A percentile compares a stretch with the other conserved stretches of the same genome.
Evolutionary conservation across 2,888 invertebrate species (phyloP).

Genomic region (Metellina segmentata): DNA sequence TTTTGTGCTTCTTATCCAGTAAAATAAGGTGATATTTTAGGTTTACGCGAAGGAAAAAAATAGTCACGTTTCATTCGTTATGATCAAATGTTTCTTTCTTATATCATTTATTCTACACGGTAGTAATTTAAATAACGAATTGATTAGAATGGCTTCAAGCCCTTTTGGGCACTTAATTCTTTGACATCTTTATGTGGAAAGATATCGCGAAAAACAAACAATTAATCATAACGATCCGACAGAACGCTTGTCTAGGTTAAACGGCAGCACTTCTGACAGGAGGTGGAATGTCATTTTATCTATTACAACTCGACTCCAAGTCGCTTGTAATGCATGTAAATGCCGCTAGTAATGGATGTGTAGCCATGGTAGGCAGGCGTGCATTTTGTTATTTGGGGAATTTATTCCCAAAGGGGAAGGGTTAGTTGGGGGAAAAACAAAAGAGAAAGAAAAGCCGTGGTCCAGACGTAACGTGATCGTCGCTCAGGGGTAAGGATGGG

Average conservation of each 20-base stretch:
- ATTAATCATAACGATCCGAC: neutral
- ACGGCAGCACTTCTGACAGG: neutral
- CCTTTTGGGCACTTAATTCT: neutral
- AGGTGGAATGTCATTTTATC: neutral
- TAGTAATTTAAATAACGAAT: too few relatives aligned
- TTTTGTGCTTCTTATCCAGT: too few relatives aligned
- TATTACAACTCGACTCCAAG: neutral
- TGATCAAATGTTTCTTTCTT: too few relatives aligned
- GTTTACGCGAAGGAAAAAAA: too few relatives aligned
- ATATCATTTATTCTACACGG: too few relatives aligned
- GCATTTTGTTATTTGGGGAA: slow-evolving; percentile 52
- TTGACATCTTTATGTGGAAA: neutral
- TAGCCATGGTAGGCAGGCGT: neutral
- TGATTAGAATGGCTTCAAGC: too few relatives aligned
- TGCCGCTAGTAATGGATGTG: slow-evolving; percentile 45
- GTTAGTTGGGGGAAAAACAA: slow-evolving; percentile 40
- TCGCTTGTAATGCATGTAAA: slow-evolving; percentile 31
- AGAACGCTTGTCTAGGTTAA: neutral
- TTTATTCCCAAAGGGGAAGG: slow-evolving; percentile 41
- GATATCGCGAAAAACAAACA: neutral
- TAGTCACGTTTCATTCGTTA: too few relatives aligned
- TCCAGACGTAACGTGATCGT: slow-evolving; percentile 47
- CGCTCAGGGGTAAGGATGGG: slow-evolving; percentile 31
- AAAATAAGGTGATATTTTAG: too few relatives aligned
- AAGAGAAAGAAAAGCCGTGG: slow-evolving; percentile 27